Base-by-base conservation (phyloP, 1,140 invertebrate genomes). In the Antheraea mylitta region DNA sequence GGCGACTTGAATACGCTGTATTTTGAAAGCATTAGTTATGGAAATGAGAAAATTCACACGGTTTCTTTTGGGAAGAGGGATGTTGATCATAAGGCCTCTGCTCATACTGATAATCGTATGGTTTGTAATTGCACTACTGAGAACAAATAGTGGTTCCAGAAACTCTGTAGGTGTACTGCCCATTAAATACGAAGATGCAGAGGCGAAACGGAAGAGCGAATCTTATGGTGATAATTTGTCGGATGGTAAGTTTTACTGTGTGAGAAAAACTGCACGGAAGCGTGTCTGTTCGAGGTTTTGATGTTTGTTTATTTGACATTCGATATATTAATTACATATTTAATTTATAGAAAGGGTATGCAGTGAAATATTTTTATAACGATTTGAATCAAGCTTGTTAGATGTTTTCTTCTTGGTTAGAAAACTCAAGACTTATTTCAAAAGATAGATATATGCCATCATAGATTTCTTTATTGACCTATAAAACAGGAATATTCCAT, bases 81-180 rank as follows among this genome's bases (percentile, higher is more conserved):
- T 96, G n/a, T 93, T 97, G 72, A 94, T 98, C 85, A 92, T 98
- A 71, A 98, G 98, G 88, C 93, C 97, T 67, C 94, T 97, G 13
- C 94, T 97, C 22, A 88, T 97, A 67, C 93, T 96, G 22, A 95
- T 95, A 16, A 95, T 96, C 36, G 93, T 97, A 70, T 98, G 97
- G 97, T 95, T 98, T 77, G 96, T 96, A 75, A 94, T 97, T 45
- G 96, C 96, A 66, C 95, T 98, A 77, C 91, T 97, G 60, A 93
- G 96, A 22, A 96, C 96, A 73, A 95, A 95, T 75, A 96, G 96
- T 68, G 94, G 96, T 68, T 92, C 93, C 66, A 85, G 93, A 72
- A 83, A 93, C 74, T 72, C 92, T 22, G 91, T 92, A 75, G 89
- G 87, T 69, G 80, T 79, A 53, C 83, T 73, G 42, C 80, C 82